A percentile compares a stretch with the other conserved stretches of the same genome.
These are phyloP conservation scores for Trachelus stipa DNA, from an alignment of 2,888 invertebrate species.

Conservation along the genomic window DNA sequence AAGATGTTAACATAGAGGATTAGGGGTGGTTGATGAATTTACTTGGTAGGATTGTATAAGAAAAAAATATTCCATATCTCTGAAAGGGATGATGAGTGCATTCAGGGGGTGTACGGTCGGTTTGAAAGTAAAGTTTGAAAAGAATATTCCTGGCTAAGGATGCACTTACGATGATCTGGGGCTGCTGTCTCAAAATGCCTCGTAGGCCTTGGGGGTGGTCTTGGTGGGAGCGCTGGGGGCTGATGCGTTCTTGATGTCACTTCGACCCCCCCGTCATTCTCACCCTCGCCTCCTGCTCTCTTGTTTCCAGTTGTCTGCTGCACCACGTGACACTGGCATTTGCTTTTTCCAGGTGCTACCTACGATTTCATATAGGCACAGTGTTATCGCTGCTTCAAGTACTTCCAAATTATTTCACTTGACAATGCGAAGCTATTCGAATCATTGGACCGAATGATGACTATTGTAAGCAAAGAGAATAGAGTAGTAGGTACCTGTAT, in stretches of 20 bases:
- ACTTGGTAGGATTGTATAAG: background rate
- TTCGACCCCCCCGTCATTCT: conserved; percentile 51
- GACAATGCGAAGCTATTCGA: background rate
- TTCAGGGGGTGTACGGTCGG: background rate
- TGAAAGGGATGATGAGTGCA: background rate
- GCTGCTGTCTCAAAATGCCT: conserved; percentile 57
- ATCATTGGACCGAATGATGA: background rate
- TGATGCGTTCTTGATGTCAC: conserved; percentile 59
- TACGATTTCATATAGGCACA: conserved; percentile 11
- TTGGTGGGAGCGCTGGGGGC: conserved; percentile 62
- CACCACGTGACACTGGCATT: conserved; percentile 62
- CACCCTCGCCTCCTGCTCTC: conserved; percentile 46
- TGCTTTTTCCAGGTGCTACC: conserved; percentile 48
- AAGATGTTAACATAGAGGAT: background rate
- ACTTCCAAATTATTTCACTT: background rate
- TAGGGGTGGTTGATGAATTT: background rate
- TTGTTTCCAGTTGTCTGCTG: conserved; percentile 47
- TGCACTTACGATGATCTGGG: conserved; percentile 55
- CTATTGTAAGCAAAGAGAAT: background rate
- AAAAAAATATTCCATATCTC: background rate
- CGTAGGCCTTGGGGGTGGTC: conserved; percentile 61
- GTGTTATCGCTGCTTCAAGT: background rate
- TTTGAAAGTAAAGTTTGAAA: background rate
- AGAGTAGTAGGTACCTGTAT: conserved; percentile 47
- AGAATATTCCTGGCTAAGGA: background rate